Percentiles rank a stretch among this genome's conserved stretches.
Evolutionary conservation across 2,797 vertebrate genomes (phyloP).

Genomic region (Crocidura indochinensis): DNA sequence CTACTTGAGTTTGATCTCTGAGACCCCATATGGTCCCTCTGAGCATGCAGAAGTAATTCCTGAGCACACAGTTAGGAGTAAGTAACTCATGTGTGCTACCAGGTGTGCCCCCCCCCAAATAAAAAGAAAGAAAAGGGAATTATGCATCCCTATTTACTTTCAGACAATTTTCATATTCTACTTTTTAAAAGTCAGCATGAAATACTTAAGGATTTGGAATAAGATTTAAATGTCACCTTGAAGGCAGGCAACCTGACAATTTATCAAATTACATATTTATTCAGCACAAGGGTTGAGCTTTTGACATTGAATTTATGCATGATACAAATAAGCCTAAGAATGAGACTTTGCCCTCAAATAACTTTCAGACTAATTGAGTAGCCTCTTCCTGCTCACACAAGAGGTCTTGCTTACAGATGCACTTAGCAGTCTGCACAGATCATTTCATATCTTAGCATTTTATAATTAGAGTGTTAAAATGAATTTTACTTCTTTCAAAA

Average conservation of each 20-base stretch:
- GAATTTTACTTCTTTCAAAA: conserved; percentile 1
- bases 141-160: background rate
- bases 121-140: too few relatives aligned
- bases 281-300: background rate
- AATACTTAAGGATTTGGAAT: background rate
- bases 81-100: too few relatives aligned
- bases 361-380: background rate
- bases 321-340: background rate
- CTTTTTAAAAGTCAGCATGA: background rate
- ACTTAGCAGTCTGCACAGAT: background rate
- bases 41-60: too few relatives aligned
- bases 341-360: background rate
- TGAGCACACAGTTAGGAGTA: too few relatives aligned
- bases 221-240: background rate
- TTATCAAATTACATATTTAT: background rate
- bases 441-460: background rate
- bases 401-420: background rate
- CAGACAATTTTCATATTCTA: background rate
- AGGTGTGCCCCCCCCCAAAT: too few relatives aligned
- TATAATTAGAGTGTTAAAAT: conserved; percentile 20
- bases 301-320: background rate
- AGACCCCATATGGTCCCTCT: too few relatives aligned
- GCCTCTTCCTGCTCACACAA: background rate
- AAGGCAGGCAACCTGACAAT: background rate
- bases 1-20: too few relatives aligned